These are phyloP conservation scores for Orussus abietinus DNA, from an alignment of 1,140 invertebrate genomes.

Conservation along the genomic window DNA sequence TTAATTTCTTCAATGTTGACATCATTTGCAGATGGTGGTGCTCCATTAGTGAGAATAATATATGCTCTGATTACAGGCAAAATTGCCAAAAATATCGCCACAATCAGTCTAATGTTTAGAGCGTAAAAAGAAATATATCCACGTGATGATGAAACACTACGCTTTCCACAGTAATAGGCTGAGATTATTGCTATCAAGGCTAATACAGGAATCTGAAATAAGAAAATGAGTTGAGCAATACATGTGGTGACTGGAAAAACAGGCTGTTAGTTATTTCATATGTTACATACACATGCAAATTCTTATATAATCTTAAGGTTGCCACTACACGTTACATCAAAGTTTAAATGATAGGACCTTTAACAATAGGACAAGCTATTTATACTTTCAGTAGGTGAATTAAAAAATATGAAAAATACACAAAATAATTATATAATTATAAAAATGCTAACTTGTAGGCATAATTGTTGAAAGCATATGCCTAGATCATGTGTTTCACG, in stretches of 20 bases:
- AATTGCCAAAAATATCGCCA: constrained; percentile 60
- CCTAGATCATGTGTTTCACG: constrained; percentile 67
- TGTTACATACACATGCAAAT: too few species aligned
- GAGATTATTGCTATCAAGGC: constrained; percentile 68
- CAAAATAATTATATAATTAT: constrained; percentile 67
- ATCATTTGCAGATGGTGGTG: constrained; percentile 18
- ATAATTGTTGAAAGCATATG: constrained; percentile 76
- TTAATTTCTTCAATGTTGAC: too few species aligned
- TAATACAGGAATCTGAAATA: constrained; percentile 63
- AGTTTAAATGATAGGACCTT: too few species aligned
- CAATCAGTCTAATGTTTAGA: constrained; percentile 60
- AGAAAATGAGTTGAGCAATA: constrained; percentile 12
- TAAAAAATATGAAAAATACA: too few species aligned
- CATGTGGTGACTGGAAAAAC: too few species aligned
- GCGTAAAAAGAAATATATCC: constrained; percentile 58
- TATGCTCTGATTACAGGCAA: constrained; percentile 66
- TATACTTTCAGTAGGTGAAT: too few species aligned
- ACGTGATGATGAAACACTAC: constrained; percentile 55
- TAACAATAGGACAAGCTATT: too few species aligned
- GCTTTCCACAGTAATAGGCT: constrained; percentile 70
- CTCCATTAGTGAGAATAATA: constrained; percentile 55
- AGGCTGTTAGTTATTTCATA: too few species aligned
- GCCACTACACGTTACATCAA: too few species aligned
- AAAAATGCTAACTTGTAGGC: constrained; percentile 67
- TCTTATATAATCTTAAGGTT: too few species aligned